Evolutionary conservation across 2,113 vertebrate species (phyloP).

Genomic region (Pterophyllum scalare): DNA sequence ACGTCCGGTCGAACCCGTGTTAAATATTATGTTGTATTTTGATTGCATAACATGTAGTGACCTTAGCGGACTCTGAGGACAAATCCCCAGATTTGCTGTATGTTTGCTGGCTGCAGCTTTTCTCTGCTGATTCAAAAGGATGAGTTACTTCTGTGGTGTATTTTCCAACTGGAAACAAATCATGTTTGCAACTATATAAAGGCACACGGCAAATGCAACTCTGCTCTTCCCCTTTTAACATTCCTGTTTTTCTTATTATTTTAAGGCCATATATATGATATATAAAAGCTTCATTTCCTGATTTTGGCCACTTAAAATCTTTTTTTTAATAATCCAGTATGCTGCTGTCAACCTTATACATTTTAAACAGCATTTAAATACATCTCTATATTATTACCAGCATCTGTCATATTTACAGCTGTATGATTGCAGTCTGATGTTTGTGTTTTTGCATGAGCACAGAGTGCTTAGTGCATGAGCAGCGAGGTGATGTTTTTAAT

Average conservation of each 20-base stretch:
- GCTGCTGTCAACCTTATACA: neutral
- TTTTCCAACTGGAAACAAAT: neutral
- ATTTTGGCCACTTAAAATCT: neutral
- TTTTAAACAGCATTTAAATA: neutral
- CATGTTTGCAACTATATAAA: neutral
- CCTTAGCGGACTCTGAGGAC: constrained; percentile 37
- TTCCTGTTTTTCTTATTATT: neutral
- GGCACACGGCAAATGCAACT: no score
- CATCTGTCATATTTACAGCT: neutral
- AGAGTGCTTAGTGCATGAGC: constrained; percentile 11
- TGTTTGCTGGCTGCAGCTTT: constrained; percentile 19
- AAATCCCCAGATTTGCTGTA: constrained; percentile 67
- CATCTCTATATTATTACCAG: neutral
- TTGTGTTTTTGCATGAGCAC: neutral
- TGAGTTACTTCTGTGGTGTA: neutral
- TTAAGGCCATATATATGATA: neutral
- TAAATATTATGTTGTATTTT: constrained; percentile 33
- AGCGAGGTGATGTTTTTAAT: constrained; percentile 48
- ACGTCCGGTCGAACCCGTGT: neutral
- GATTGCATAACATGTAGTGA: constrained; percentile 57
- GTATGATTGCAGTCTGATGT: neutral
- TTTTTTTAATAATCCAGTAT: neutral
- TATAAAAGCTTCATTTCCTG: neutral
- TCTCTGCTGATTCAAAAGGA: neutral
- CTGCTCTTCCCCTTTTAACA: neutral